Conservation (phyloP, 2,888 invertebrate genomes). For the Eristalis tenax region DNA sequence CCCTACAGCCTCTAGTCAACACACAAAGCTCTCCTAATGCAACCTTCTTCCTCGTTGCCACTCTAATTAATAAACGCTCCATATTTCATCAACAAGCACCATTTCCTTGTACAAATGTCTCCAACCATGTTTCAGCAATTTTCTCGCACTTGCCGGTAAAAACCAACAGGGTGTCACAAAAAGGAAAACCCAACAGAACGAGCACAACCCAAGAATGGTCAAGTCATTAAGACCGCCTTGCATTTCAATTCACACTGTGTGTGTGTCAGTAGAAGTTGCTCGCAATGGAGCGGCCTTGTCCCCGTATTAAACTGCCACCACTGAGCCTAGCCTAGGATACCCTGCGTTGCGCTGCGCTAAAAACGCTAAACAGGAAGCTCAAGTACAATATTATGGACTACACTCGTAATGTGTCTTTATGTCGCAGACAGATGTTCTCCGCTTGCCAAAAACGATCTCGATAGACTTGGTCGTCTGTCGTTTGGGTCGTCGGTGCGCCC, state of each 20-base stretch:
- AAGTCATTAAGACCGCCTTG: constrained; percentile 58
- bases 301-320: constrained; percentile 40
- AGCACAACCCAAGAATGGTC: constrained; percentile 8
- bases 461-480: not conserved
- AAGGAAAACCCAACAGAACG: not conserved
- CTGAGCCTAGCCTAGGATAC: constrained; percentile 3
- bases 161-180: constrained; percentile 6
- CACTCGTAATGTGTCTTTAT: constrained; percentile 56
- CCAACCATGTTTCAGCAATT: not conserved
- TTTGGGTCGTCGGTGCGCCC: not conserved
- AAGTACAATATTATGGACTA: constrained; percentile 52
- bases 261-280: constrained; percentile 34
- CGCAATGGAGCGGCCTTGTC: not conserved
- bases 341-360: not conserved
- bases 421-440: constrained; percentile 59
- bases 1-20: not conserved
- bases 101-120: not conserved
- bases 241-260: constrained; percentile 47
- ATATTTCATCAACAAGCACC: not conserved
- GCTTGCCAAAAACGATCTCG: constrained; percentile 57
- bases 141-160: not conserved
- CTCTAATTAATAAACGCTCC: not conserved
- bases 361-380: constrained; percentile 26
- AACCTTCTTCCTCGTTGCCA: not conserved
- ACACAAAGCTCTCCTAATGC: not conserved